Evolutionary conservation across 2,888 invertebrate genomes (phyloP).

Genomic region (Lacanobia wlatinum): DNA sequence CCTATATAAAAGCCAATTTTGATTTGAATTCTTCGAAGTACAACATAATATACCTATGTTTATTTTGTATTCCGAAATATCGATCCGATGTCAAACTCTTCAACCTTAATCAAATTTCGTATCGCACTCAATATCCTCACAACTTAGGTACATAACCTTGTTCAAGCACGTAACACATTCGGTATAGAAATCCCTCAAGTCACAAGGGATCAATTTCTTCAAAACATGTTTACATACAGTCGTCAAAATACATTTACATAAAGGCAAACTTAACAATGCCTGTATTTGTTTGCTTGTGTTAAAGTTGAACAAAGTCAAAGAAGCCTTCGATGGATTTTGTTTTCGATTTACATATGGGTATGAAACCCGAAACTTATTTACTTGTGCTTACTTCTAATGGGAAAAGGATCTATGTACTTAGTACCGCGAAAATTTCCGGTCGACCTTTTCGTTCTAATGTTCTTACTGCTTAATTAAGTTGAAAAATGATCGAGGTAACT

Average conservation of each 20-base stretch:
- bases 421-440: not conserved
- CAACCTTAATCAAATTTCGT: conserved; percentile 31
- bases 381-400: not conserved
- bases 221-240: conserved; percentile 52
- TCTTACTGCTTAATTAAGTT: not conserved
- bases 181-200: conserved; percentile 57
- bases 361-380: conserved; percentile 19
- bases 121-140: conserved; percentile 15
- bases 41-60: not conserved
- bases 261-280: conserved; percentile 56
- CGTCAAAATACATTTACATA: conserved; percentile 59
- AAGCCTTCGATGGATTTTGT: conserved; percentile 46
- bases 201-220: conserved; percentile 54
- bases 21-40: not conserved
- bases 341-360: conserved; percentile 13
- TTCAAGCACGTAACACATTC: conserved; percentile 30
- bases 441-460: not conserved
- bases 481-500: not conserved
- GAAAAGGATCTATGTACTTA: not conserved
- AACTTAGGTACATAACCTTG: conserved; percentile 31
- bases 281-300: conserved; percentile 53
- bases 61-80: conserved; percentile 17
- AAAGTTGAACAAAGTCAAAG: conserved; percentile 58
- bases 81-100: conserved; percentile 20
- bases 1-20: too few species aligned